A percentile compares a stretch with the other conserved stretches of the same genome.
Evolutionary conservation across 2,113 vertebrate species (phyloP).

Genomic region (Balaeniceps rex): DNA sequence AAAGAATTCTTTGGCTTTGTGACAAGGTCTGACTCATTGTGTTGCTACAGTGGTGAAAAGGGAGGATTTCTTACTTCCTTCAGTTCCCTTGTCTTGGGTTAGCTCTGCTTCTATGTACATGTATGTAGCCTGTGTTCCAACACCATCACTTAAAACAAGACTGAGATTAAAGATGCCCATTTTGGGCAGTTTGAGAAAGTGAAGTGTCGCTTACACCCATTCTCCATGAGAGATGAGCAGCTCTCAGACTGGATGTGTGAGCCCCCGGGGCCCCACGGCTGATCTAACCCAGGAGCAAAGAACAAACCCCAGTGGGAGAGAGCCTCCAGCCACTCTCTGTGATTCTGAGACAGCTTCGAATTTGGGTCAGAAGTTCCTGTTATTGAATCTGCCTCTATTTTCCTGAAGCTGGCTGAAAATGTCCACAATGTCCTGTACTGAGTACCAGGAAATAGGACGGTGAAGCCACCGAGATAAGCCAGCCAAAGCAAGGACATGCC

Average conservation of each 20-base stretch:
- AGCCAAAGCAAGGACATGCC: fast-evolving
- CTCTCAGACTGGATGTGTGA: fast-evolving
- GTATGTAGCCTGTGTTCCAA: background rate
- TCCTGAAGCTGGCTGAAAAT: background rate
- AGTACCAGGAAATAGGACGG: background rate
- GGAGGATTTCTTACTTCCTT: background rate
- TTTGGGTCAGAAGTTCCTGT: background rate
- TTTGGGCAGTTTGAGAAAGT: background rate
- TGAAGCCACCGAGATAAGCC: background rate
- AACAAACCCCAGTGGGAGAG: background rate
- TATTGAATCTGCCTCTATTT: fast-evolving
- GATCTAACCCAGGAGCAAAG: background rate
- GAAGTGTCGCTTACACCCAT: too few relatives aligned
- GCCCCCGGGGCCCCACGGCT: fast-evolving
- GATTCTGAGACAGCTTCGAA: background rate
- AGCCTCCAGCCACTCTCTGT: background rate
- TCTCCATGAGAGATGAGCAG: background rate
- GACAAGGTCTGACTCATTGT: background rate
- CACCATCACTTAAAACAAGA: background rate
- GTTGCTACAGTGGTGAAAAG: background rate
- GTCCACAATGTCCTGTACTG: fast-evolving
- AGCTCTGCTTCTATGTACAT: background rate
- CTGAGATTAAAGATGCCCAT: fast-evolving
- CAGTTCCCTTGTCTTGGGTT: background rate
- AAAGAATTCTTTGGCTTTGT: background rate